Evolutionary conservation across 2,113 vertebrate genomes (phyloP), one percentile per base, ranked within the genome.

Genomic region (Cairina moschata): DNA sequence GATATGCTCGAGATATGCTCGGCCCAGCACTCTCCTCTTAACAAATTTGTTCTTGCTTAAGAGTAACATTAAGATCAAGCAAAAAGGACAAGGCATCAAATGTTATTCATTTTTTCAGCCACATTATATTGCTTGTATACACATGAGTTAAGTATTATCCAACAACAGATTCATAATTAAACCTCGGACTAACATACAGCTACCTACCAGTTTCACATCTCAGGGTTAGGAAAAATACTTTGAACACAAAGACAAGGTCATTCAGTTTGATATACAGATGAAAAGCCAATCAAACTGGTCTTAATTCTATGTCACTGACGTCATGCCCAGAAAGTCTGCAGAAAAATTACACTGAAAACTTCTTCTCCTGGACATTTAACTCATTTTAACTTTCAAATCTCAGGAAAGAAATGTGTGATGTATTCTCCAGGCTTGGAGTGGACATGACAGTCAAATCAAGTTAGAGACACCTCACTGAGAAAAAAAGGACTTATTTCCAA

Each of bases 181-280:
- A 56, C 22, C 48, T 90, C 44, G 77, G 34, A 68, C 20, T 76
- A 56, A 65, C 10, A 76, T 2, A 63, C 1, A 76, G n/a, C 44
- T 56, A 58, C 23, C 38, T 25, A 77, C 1, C 48, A 73, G 28
- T 31, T 60, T 76, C 17, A 28, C 11, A 7, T 6, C 32, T 88
- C 60, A 62, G 40, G 40, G 48, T 63, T 22, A 74, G 50, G 69
- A 85, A 77, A 79, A 73, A 36, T 13, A 55, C 29, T 68, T 29
- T 31, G 14, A 85, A 58, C 11, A 40, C 21, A 44, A 81, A 52
- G 34, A 62, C 52, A 74, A 71, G 15, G 18, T 81, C 7, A 60
- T 60, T 73, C 8, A n/a, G 17, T n/a, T 25, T 7, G 48, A 60
- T 10, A 69, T 1, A 54, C 0, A 2, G n/a, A 58, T 38, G 36